Evolutionary conservation across 2,888 invertebrate genomes (phyloP), one percentile per base, ranked within the genome.

Genomic region (Megalurothrips usitatus): DNA sequence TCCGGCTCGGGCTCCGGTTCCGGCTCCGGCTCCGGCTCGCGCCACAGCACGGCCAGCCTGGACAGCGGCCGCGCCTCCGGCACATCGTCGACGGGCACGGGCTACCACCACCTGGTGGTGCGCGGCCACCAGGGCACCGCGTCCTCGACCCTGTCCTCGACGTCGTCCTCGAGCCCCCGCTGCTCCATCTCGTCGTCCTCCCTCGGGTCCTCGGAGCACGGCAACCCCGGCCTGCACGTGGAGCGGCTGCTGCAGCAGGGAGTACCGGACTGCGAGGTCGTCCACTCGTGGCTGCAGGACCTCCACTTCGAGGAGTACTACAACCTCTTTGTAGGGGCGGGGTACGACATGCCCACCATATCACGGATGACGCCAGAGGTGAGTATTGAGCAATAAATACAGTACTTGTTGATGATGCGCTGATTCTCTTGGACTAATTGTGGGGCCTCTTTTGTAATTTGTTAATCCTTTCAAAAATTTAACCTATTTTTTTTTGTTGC

Each of bases 341-440:
- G 99, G 63, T 99, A 99, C 87, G 99, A 99, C 89, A 92, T 99
- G 89, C 94, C 97, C 47, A 99, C 99, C 1, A 96, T 99, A 86
- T 96, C 98, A n/a, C 91, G 98, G 84, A 98, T 99, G 97, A 99
- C 99, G 19, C 99, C 99, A 0, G 98, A 99, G 89, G 97, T 90
- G 85, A 84, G 83, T 81, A 43, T 43, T 14, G 11, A 58, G 58
- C 17, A 58, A 12, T 17, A 14, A 19, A 52, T 47, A n/a, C n/a
- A n/a, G n/a, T n/a, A n/a, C n/a, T n/a, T n/a, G n/a, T n/a, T n/a
- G n/a, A n/a, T n/a, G n/a, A n/a, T n/a, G n/a, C n/a, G n/a, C n/a
- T n/a, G n/a, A n/a, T n/a, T n/a, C n/a, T n/a, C n/a, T n/a, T n/a
- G n/a, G n/a, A n/a, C n/a, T n/a, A n/a, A n/a, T n/a, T n/a, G n/a